Conservation (phyloP, 2,113 vertebrate species). For the Panthera leo region DNA sequence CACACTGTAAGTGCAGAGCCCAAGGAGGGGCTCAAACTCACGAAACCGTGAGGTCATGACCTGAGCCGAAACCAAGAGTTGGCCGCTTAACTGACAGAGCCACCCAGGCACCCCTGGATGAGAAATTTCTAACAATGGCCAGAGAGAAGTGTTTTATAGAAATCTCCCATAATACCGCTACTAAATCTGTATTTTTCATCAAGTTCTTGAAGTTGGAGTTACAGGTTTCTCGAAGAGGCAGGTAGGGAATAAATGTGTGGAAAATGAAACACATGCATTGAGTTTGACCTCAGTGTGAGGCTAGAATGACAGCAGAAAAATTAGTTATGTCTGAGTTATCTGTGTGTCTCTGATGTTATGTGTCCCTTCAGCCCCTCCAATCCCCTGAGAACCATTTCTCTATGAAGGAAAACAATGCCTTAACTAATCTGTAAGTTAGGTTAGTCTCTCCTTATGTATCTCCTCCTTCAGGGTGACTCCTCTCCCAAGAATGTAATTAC, state of each 20-base stretch:
- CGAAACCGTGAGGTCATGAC: too few relatives aligned
- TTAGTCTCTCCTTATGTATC: background rate
- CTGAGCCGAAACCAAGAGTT: too few relatives aligned
- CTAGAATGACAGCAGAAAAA: background rate
- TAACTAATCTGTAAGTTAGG: background rate
- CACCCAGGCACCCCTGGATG: too few relatives aligned
- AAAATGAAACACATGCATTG: background rate
- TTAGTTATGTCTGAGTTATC: background rate
- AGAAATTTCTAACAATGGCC: background rate
- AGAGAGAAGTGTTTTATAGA: background rate
- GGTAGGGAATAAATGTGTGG: background rate
- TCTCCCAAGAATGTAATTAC: slow-evolving; percentile 6
- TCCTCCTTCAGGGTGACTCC: background rate
- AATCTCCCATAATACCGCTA: background rate
- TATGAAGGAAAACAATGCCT: background rate
- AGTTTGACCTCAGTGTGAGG: background rate
- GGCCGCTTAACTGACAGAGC: too few relatives aligned
- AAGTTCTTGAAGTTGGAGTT: background rate
- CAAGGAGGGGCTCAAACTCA: too few relatives aligned
- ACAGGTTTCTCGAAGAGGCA: background rate
- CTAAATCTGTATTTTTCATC: background rate
- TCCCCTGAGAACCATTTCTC: background rate
- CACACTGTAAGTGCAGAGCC: too few relatives aligned
- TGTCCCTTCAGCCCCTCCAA: background rate
- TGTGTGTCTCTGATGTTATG: background rate